These are phyloP conservation scores for Megamerina dolium DNA, from an alignment of 2,888 invertebrate species.

Conservation along the genomic window DNA sequence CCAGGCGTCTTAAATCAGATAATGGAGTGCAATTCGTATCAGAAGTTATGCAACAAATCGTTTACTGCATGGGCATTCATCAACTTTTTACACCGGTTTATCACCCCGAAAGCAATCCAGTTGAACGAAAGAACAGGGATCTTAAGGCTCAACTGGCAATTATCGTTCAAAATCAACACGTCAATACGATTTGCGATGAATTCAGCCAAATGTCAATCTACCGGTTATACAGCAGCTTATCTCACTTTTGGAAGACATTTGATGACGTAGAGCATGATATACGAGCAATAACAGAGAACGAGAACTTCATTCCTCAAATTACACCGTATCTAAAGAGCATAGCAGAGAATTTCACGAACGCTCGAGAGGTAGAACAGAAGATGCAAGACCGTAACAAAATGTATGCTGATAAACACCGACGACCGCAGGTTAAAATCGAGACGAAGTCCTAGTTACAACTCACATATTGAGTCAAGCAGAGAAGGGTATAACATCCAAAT, in stretches of 20 bases:
- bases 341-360: not conserved
- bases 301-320: constrained; percentile 2
- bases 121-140: constrained; percentile 26
- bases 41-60: constrained; percentile 34
- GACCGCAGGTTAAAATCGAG: constrained; percentile 9
- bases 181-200: constrained; percentile 34
- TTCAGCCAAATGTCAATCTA: constrained; percentile 29
- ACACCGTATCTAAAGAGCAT: constrained; percentile 3
- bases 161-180: constrained; percentile 11
- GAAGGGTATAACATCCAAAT: constrained; percentile 17
- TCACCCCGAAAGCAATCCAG: constrained; percentile 38
- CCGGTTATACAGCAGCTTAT: constrained; percentile 35
- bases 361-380: too few relatives aligned
- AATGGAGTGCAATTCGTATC: constrained; percentile 39
- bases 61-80: constrained; percentile 8
- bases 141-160: constrained; percentile 19
- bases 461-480: constrained; percentile 23
- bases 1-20: constrained; percentile 32
- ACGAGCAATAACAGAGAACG: constrained; percentile 17
- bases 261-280: constrained; percentile 31
- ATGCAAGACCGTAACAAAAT: constrained; percentile 2
- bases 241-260: constrained; percentile 40
- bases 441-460: constrained; percentile 22
- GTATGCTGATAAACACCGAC: not conserved
- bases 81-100: constrained; percentile 28